A percentile compares a stretch with the other conserved stretches of the same genome.
Conservation (phyloP, 1,140 invertebrate species). For the Bombus turneri region DNA sequence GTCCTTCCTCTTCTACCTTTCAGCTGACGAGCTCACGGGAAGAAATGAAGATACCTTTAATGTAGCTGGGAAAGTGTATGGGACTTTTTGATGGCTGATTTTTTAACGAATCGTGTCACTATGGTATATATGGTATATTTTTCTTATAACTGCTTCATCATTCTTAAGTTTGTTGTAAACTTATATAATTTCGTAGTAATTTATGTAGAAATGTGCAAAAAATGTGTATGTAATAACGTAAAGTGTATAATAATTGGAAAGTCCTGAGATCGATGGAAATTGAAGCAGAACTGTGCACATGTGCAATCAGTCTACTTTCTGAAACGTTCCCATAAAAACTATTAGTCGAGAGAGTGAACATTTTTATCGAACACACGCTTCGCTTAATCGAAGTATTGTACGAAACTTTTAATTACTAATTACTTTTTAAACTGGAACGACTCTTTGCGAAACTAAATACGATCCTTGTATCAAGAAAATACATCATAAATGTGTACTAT, state of each 20-base stretch:
- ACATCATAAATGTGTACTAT: background rate
- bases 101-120: no score
- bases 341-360: background rate
- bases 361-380: background rate
- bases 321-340: background rate
- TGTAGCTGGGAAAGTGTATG: background rate
- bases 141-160: no score
- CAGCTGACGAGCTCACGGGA: background rate
- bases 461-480: background rate
- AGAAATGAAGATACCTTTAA: background rate
- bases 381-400: no score
- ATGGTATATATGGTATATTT: no score
- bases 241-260: background rate
- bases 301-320: background rate
- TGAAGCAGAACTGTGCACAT: background rate
- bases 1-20: background rate
- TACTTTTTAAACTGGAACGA: background rate
- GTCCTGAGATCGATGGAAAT: background rate
- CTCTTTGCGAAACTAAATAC: background rate
- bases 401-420: background rate
- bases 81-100: background rate
- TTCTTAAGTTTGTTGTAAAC: no score
- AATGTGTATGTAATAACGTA: no score
- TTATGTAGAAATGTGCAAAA: no score
- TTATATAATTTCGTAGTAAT: no score